Evolutionary conservation across 2,797 vertebrate species (phyloP), one percentile per base, ranked within the genome.

Genomic region (Sebastes trivittatus): DNA sequence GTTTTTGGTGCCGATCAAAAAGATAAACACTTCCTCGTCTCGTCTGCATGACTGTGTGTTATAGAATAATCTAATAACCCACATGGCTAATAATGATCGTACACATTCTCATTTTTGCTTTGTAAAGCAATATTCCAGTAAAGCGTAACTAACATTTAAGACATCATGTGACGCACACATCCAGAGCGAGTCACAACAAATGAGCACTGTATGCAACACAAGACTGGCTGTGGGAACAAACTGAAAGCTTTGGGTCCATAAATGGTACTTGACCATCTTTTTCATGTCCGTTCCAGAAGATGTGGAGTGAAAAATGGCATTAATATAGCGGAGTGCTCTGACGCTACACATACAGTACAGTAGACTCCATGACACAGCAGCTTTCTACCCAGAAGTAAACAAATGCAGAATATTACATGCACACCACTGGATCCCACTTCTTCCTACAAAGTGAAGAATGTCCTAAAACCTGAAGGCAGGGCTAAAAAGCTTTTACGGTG

Each of bases 191-290:
- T 64, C 61, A 14, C 52, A 82, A 86, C 77, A 78, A 84, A 84
- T 54, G 32, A 79, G 68, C 25, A 67, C 56, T 78, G 75, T 81
- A 27, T 60, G 65, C 32, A 56, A 61, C 27, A 54, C 5, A 70
- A 78, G 73, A 29, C 58, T 49, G 54, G 13, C 62, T 69, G 68
- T 74, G 79, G 77, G 63, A 81, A 80, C 70, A 56, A 72, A 68
- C 14, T 23, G 13, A 73, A 74, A 77, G 11, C 25, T 25, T 38
- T 3, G 6, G 36, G 23, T 73, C 68, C 77, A 80, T 52, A 79
- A 83, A 82, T 32, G 62, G 30, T n/a, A 25, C 32, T 30, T 20
- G 30, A 74, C 29, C 59, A 69, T 59, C 30, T 52, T 36, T 46
- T 46, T 29, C 18, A 55, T 27, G 23, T 52, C 6, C 4, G 2